Evolutionary conservation across 2,113 vertebrate species (phyloP), one percentile per base, ranked within the genome.

Genomic region (Trichomycterus rosablanca): DNA sequence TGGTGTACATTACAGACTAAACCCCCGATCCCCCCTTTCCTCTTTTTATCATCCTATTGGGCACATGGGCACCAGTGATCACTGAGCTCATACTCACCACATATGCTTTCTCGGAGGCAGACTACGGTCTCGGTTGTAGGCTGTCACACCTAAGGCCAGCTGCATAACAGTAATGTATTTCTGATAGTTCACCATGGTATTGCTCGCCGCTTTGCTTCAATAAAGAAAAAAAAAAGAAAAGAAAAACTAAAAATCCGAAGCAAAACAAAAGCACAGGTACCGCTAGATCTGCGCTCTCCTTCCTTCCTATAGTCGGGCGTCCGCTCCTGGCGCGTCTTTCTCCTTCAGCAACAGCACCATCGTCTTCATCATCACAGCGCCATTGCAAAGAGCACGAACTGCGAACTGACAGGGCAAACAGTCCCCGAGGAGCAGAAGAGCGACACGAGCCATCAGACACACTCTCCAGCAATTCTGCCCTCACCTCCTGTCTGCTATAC

Each of bases 121-220:
- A 71, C 94, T 89, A 80, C 90, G 91, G 82, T 92, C 91, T 89
- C 93, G 90, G 91, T 97, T 97, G 88, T 85, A 88, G 84, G 94
- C 92, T 83, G 93, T 95, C 88, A 97, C 93, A 88, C 93, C 94
- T 84, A 97, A 88, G 88, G 94, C 93, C 91, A 97, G 91, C 91
- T 97, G 93, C 92, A 97, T 89, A 83, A 97, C 93, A 86, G 93
- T 97, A 87, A 97, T 94, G 89, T 97, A 97, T 87, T 97, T 94
- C 92, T 97, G 93, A 83, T 97, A 97, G 89, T 95, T 96, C 92
- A 97, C 94, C 88, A 90, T 93, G 91, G 83, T 88, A 86, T 80
- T 82, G 80, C 84, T 90, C 89, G 86, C 88, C 89, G 86, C 89
- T 86, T 87, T 90, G 85, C 76, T 76, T 28, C 44, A 58, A 4